Evolutionary conservation across 2,797 vertebrate species (phyloP).

Genomic region (Muraenolepis orangiensis): DNA sequence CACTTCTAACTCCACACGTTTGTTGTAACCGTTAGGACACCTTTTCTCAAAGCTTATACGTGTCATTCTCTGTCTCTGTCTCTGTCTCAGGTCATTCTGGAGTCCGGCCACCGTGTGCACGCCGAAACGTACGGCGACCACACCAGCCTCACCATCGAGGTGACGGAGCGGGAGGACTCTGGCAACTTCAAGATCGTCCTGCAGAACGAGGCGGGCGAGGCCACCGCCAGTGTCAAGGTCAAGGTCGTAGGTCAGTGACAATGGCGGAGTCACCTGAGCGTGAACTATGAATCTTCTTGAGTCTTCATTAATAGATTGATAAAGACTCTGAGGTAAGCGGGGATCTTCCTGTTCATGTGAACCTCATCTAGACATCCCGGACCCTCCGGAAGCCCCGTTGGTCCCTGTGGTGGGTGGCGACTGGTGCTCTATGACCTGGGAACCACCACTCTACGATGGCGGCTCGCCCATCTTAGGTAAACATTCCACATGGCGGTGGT

Average conservation of each 20-base stretch:
- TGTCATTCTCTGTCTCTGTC: neutral
- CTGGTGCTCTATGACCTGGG: constrained; percentile 96
- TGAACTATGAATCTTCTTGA: too few relatives aligned
- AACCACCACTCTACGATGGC: constrained; percentile 90
- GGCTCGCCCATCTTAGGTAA: constrained; percentile 90
- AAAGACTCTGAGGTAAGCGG: neutral
- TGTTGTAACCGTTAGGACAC: neutral
- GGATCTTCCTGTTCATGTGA: neutral
- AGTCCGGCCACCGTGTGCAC: constrained; percentile 83
- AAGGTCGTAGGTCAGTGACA: constrained; percentile 92
- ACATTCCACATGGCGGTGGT: neutral
- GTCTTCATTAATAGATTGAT: too few relatives aligned
- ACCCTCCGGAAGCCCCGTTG: constrained; percentile 86
- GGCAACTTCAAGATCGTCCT: constrained; percentile 90
- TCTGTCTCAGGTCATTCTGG: constrained; percentile 80
- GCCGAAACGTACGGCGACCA: constrained; percentile 88
- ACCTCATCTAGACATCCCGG: constrained; percentile 83
- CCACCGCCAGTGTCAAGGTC: constrained; percentile 85
- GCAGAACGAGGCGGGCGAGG: constrained; percentile 97
- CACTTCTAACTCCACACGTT: neutral
- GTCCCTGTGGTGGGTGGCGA: constrained; percentile 91
- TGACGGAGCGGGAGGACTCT: constrained; percentile 88
- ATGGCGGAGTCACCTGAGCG: neutral
- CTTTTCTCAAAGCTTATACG: neutral
- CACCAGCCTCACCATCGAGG: constrained; percentile 90